phyloP scores from a whole-genome alignment of 2,797 vertebrate species.

The Tapera naevia region DNA sequence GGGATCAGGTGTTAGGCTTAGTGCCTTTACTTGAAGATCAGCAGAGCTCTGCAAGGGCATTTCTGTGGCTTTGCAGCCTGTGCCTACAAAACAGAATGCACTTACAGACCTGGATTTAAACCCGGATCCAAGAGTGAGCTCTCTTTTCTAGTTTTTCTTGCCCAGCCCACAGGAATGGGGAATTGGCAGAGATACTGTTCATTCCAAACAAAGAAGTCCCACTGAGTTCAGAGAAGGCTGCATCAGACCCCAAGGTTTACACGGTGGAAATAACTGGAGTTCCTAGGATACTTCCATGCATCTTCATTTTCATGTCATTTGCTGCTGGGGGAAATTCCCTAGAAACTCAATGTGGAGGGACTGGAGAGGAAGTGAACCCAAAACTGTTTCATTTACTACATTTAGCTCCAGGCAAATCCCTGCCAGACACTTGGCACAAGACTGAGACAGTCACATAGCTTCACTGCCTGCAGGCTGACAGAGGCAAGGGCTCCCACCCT shows the following conservation, averaged over 20 bases:
- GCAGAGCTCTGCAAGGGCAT: not conserved
- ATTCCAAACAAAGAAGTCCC: not conserved
- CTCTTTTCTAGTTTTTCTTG: not conserved
- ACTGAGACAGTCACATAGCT: accelerated
- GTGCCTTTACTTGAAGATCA: not conserved
- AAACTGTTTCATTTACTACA: not conserved
- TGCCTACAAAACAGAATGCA: not conserved
- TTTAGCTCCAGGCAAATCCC: not conserved
- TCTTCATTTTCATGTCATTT: not conserved
- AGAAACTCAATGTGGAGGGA: not conserved
- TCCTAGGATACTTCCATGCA: not conserved
- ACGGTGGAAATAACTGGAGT: not conserved
- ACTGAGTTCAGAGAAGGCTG: not conserved
- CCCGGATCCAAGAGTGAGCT: not conserved
- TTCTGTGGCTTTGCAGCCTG: not conserved
- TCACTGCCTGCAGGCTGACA: not conserved
- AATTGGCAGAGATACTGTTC: not conserved
- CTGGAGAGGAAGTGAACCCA: not conserved
- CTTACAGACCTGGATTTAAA: not conserved
- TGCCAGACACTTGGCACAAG: not conserved
- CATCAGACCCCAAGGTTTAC: not conserved
- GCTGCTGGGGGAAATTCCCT: not conserved
- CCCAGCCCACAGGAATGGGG: not conserved
- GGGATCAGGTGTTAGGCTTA: not conserved
- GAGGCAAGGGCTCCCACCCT: not conserved